These are phyloP conservation scores for Cryptoblepharus egeriae DNA, from an alignment of 2,797 vertebrate genomes.

Conservation along the genomic window DNA sequence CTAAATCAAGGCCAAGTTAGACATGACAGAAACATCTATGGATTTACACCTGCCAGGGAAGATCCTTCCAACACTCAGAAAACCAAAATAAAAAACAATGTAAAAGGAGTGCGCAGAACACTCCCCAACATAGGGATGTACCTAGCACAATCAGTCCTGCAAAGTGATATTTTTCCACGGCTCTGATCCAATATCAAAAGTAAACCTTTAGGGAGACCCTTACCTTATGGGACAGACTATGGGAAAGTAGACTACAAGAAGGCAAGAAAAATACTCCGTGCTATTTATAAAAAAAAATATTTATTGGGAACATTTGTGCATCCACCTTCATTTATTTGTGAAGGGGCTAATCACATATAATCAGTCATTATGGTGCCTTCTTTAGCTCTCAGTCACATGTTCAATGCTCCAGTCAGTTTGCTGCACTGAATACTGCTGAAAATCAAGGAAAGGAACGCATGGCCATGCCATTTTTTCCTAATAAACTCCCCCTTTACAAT, in stretches of 20 bases:
- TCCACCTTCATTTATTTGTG: neutral
- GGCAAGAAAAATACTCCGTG: neutral
- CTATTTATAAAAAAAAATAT: neutral
- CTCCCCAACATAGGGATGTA: too few relatives aligned
- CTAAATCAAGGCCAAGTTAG: neutral
- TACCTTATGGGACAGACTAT: neutral
- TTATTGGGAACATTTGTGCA: neutral
- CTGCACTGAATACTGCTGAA: neutral
- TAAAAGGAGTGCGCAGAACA: neutral
- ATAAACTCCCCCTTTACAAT: constrained; percentile 16
- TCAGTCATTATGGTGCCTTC: neutral
- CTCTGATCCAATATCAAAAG: neutral
- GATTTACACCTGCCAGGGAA: neutral
- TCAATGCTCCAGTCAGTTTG: neutral
- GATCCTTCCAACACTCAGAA: too few relatives aligned
- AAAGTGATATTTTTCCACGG: too few relatives aligned
- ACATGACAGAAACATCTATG: neutral
- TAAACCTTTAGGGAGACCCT: neutral
- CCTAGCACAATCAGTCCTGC: too few relatives aligned
- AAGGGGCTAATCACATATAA: neutral
- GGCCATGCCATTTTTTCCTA: constrained; percentile 20
- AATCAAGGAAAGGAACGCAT: constrained; percentile 10
- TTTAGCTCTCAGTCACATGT: neutral
- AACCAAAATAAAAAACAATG: neutral
- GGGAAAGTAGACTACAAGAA: neutral